Base-by-base conservation (phyloP, 2,888 invertebrate species). In the Nysson spinosus region DNA sequence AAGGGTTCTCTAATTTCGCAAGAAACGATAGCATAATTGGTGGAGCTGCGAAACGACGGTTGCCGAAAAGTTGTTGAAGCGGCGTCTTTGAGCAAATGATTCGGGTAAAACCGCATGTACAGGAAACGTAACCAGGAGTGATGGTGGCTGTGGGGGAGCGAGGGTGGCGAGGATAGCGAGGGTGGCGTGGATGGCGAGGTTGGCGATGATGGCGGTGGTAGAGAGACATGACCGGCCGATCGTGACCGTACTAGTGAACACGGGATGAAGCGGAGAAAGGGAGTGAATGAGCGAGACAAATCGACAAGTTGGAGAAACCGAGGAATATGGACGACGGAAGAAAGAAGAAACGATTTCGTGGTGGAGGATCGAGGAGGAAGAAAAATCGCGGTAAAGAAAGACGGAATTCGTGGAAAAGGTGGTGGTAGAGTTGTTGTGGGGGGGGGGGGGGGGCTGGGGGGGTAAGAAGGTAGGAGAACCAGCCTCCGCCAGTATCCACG, bases 401-500 rank as follows among this genome's bases (percentile, higher is more conserved):
- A 55, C 52, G 61, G 63, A 60, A 64, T 58, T 56, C 65, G 70
- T 50, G 66, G 65, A 46, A 60, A 55, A 49, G 75, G 69, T 57
- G 72, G 64, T 54, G 72, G 71, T 50, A 63, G 69, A 49, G 72
- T 72, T 51, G 62, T 67, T 40, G 66, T 58, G 56, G 68, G 77
- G 61, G 75, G 69, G 62, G 72, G 68, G 64, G 71, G 77, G 61
- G 78, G 74, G 57, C 72, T 67, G 71, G 58, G 70, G 69, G 70
- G 73, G 79, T 72, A 72, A 78, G 77, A 77, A 77, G 75, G 74
- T 76, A 79, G 81, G 82, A 81, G 82, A 82, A 82, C 78, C 82
- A 79, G 78, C 83, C 80, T 82, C 79, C 73, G 79, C 80, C 80
- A 81, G 84, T 83, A 85, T 85, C 87, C 87, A 87, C 87, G 87